These are phyloP conservation scores for Drymonia ruficornis DNA, from an alignment of 2,888 invertebrate species.

Conservation along the genomic window DNA sequence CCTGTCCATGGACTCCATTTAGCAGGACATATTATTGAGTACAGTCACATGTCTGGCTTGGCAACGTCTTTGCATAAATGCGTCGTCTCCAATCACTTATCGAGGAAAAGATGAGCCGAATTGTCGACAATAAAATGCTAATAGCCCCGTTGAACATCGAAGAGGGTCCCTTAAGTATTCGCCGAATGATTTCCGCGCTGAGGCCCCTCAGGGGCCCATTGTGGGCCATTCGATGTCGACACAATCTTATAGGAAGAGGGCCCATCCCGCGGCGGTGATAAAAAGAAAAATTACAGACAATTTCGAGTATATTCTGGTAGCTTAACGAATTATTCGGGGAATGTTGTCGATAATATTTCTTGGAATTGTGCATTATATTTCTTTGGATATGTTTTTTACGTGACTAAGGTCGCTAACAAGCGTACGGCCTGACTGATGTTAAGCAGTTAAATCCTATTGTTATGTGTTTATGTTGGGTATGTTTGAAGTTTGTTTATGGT, in stretches of 20 bases:
- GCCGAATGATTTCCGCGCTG: slow-evolving; percentile 13
- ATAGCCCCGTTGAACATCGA: slow-evolving; percentile 8
- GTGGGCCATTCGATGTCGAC: slow-evolving; percentile 7
- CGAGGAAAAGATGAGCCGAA: slow-evolving; percentile 8
- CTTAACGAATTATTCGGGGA: neutral
- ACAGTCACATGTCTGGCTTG: too few relatives aligned
- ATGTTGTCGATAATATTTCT: neutral
- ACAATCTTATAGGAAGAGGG: neutral
- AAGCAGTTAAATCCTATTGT: too few relatives aligned
- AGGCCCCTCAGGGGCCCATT: slow-evolving; percentile 8
- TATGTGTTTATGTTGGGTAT: too few relatives aligned
- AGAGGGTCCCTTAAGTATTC: slow-evolving; percentile 9
- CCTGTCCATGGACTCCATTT: too few relatives aligned
- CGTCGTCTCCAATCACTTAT: neutral
- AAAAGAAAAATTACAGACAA: neutral
- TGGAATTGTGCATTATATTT: too few relatives aligned
- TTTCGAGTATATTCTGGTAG: neutral
- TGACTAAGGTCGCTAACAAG: too few relatives aligned
- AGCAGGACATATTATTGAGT: too few relatives aligned
- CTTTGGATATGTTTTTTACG: neutral
- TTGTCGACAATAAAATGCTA: slow-evolving; percentile 10
- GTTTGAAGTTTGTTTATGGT: too few relatives aligned
- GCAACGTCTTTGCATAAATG: too few relatives aligned
- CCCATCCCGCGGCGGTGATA: too few relatives aligned
- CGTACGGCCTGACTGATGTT: too few relatives aligned